These are phyloP conservation scores for Anaspis maculata DNA, from an alignment of 2,888 invertebrate species.

Conservation along the genomic window DNA sequence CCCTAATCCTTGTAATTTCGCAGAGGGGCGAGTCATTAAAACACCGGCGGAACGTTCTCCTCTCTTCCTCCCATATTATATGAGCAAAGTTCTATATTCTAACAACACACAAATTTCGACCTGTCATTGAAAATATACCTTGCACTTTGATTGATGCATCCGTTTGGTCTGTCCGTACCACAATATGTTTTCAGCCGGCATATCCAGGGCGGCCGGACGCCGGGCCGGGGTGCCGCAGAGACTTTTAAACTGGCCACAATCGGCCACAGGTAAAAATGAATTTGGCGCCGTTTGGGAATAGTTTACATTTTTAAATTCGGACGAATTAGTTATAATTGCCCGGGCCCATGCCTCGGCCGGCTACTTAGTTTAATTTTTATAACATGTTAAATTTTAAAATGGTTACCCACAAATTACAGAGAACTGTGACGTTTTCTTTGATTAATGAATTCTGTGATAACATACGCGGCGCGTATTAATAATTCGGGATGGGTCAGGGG, in stretches of 20 bases:
- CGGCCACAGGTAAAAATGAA: conserved; percentile 27
- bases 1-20: conserved; percentile 13
- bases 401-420: conserved; percentile 33
- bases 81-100: conserved; percentile 27
- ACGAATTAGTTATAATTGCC: conserved; percentile 33
- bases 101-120: conserved; percentile 33
- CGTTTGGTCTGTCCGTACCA: conserved; percentile 19
- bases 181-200: conserved; percentile 20
- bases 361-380: conserved; percentile 34
- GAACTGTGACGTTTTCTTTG: conserved; percentile 31
- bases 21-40: conserved; percentile 11
- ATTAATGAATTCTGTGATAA: conserved; percentile 29
- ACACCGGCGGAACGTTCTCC: too few relatives aligned
- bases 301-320: conserved; percentile 29
- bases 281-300: conserved; percentile 32
- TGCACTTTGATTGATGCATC: conserved; percentile 37
- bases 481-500: neutral
- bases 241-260: conserved; percentile 13
- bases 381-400: conserved; percentile 22
- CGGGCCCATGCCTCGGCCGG: conserved; percentile 22
- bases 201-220: neutral
- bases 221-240: conserved; percentile 8
- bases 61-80: too few relatives aligned
- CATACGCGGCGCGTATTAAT: neutral
- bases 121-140: conserved; percentile 40